These are phyloP conservation scores for Gallinago stenura DNA, from an alignment of 2,797 vertebrate genomes.

Conservation along the genomic window DNA sequence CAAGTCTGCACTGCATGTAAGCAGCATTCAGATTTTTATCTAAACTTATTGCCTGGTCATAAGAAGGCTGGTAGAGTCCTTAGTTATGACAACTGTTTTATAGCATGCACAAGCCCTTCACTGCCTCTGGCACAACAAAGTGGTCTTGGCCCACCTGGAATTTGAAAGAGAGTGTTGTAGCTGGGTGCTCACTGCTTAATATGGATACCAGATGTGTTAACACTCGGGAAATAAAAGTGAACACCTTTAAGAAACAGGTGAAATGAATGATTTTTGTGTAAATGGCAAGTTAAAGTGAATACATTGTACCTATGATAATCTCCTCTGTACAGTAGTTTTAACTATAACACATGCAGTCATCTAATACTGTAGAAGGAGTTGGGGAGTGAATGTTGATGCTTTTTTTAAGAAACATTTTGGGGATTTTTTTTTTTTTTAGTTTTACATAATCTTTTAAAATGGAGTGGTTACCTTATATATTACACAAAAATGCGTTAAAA, in stretches of 20 bases:
- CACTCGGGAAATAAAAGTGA: neutral
- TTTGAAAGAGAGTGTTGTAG: neutral
- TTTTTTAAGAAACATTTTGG: neutral
- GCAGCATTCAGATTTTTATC: neutral
- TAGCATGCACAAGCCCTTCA: neutral
- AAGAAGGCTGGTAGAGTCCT: neutral
- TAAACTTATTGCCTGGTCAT: neutral
- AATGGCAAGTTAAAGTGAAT: neutral
- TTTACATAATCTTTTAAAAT: neutral
- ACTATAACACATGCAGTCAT: neutral
- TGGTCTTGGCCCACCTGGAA: neutral
- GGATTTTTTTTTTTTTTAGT: neutral
- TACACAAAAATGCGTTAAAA: neutral
- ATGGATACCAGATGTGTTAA: neutral
- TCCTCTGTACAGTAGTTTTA: neutral
- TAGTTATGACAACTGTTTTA: neutral
- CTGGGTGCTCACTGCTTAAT: neutral
- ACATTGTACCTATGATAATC: no score
- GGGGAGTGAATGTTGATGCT: accelerated
- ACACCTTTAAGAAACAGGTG: neutral
- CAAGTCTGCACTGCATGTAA: neutral
- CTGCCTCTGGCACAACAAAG: neutral
- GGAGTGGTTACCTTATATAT: neutral
- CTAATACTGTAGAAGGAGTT: neutral
- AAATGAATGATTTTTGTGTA: neutral